Evolutionary conservation across 2,888 invertebrate genomes (phyloP).

Genomic region (Priocnemis perturbator): DNA sequence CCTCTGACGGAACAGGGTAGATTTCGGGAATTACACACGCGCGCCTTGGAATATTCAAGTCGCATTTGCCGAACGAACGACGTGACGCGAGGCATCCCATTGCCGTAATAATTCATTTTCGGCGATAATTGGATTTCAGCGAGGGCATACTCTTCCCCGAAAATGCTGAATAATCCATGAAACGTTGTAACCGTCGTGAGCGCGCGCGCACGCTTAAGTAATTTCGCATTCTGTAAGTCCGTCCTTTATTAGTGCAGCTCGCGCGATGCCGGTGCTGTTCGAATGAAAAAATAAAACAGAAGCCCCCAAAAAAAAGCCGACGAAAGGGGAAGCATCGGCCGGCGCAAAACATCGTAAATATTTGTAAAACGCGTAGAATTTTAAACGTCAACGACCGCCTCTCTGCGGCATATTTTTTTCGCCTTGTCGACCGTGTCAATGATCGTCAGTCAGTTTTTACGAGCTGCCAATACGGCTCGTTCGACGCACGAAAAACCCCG

Average conservation of each 20-base stretch:
- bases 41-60: constrained; percentile 2
- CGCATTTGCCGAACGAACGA: constrained; percentile 2
- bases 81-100: constrained; percentile 12
- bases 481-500: constrained; percentile 20
- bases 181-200: constrained; percentile 10
- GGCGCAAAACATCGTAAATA: no score
- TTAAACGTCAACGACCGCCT: no score
- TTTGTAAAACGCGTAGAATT: no score
- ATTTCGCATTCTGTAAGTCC: constrained; percentile 10
- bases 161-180: constrained; percentile 13
- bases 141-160: background rate
- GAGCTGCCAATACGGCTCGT: background rate
- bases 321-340: no score
- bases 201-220: background rate
- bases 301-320: no score
- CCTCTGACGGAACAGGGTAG: background rate
- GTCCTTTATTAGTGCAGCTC: background rate
- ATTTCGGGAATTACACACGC: constrained; percentile 22
- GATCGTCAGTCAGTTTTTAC: constrained; percentile 15
- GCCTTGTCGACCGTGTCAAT: no score
- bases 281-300: no score
- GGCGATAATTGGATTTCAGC: constrained; percentile 35
- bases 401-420: no score
- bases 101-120: constrained; percentile 31
- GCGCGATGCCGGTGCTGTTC: background rate